Percentiles rank a stretch among this genome's conserved stretches.
Evolutionary conservation across 37 sponge, comb jelly and placozoan genomes (phyloP).

Genomic region (Ianthella basta): DNA sequence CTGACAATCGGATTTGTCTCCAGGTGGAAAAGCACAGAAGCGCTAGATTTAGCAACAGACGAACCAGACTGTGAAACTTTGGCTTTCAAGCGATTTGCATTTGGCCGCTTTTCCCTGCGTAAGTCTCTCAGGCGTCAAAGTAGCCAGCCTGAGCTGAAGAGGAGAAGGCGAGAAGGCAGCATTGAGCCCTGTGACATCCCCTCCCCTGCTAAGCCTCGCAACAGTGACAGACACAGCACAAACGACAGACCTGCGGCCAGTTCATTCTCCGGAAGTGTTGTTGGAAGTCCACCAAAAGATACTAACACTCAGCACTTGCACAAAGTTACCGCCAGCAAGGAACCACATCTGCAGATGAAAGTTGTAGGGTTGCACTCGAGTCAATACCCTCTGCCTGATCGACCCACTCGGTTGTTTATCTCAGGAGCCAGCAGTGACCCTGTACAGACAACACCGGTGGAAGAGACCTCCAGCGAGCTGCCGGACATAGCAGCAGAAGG

Average conservation of each 20-base stretch:
- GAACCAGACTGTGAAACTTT: not conserved
- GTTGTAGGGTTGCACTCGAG: too few relatives aligned
- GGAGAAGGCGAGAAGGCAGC: not conserved
- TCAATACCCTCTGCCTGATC: not conserved
- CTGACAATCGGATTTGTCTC: conserved; percentile 7
- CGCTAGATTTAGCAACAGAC: not conserved
- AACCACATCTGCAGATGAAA: not conserved
- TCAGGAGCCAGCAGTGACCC: not conserved
- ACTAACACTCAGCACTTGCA: not conserved
- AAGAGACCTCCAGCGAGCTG: not conserved
- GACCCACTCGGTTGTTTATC: not conserved
- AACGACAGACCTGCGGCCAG: too few relatives aligned
- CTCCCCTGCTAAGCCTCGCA: too few relatives aligned
- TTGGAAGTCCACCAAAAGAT: not conserved
- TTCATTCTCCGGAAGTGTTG: not conserved
- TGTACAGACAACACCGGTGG: not conserved
- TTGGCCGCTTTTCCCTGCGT: not conserved
- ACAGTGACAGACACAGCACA: too few relatives aligned
- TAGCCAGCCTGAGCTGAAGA: not conserved
- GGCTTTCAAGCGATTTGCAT: not conserved
- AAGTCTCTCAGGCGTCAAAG: not conserved
- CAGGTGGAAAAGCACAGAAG: not conserved
- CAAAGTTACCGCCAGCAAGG: not conserved
- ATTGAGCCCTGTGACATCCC: not conserved
- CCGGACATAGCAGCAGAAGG: not conserved